phyloP scores from a whole-genome alignment of 2,797 vertebrate species.

The Picus viridis region DNA sequence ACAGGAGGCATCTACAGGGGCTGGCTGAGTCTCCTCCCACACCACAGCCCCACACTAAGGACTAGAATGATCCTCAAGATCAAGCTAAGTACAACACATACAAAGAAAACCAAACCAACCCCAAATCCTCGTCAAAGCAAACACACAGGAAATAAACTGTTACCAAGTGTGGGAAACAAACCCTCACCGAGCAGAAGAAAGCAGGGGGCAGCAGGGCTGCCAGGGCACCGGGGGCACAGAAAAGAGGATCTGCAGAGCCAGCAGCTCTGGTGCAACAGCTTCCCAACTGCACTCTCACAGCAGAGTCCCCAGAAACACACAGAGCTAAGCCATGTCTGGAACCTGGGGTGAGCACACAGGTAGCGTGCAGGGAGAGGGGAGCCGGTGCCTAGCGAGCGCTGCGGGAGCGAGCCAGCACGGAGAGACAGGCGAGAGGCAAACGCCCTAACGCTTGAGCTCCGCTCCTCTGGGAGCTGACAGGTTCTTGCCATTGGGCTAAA shows the following conservation, averaged over 20 bases:
- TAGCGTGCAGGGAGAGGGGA: neutral
- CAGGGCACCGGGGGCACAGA: neutral
- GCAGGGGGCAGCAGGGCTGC: neutral
- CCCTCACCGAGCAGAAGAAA: neutral
- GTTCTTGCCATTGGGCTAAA: constrained; percentile 11
- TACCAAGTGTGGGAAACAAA: neutral
- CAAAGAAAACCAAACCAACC: no score
- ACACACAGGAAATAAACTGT: neutral
- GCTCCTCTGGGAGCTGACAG: neutral
- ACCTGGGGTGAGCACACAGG: neutral
- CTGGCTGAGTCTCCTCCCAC: neutral
- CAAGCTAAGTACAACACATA: constrained; percentile 6
- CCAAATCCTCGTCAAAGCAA: neutral
- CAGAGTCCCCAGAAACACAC: neutral
- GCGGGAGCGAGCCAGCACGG: neutral
- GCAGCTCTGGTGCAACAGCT: neutral
- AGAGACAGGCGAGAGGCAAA: neutral
- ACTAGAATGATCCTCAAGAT: neutral
- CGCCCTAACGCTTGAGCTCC: neutral
- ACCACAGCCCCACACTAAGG: neutral
- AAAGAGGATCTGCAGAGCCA: neutral
- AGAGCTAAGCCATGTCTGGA: neutral
- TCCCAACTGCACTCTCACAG: neutral
- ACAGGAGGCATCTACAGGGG: neutral
- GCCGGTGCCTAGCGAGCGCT: neutral